phyloP scores from a whole-genome alignment of 35 echinoderm and acorn worm species.

The Ptychodera flava region DNA sequence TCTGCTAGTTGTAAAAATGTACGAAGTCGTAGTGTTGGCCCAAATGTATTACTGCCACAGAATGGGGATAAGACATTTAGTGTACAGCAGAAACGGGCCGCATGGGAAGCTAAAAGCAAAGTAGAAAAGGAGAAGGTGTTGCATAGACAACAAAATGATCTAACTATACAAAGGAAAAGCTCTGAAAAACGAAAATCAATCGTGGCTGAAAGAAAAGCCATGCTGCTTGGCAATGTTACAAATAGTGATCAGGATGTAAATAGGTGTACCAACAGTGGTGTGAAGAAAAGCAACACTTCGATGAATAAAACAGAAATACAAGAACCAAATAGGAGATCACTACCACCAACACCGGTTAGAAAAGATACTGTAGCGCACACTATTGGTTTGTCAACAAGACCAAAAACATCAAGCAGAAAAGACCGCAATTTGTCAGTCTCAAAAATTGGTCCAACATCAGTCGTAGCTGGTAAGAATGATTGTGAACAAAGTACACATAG shows the following conservation, averaged over 20 bases:
- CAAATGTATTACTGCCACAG: background rate
- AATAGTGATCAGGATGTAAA: no score
- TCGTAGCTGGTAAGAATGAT: no score
- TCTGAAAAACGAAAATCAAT: background rate
- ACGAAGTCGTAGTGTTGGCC: background rate
- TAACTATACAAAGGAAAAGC: background rate
- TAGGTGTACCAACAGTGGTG: background rate
- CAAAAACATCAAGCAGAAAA: no score
- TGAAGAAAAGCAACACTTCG: background rate
- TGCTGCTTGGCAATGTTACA: background rate
- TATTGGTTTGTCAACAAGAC: background rate
- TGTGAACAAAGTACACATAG: background rate
- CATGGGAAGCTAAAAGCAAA: background rate
- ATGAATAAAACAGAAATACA: background rate
- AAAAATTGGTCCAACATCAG: no score
- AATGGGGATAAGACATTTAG: background rate
- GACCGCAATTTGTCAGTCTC: no score
- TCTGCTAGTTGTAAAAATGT: background rate
- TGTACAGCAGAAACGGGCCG: background rate
- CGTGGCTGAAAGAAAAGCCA: background rate
- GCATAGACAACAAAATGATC: no score
- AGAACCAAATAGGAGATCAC: background rate
- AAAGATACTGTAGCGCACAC: background rate
- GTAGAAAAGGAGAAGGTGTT: no score
- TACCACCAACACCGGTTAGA: background rate